These are phyloP conservation scores for Tetramorium simillimum DNA, from an alignment of 1,140 invertebrate genomes.

Conservation along the genomic window DNA sequence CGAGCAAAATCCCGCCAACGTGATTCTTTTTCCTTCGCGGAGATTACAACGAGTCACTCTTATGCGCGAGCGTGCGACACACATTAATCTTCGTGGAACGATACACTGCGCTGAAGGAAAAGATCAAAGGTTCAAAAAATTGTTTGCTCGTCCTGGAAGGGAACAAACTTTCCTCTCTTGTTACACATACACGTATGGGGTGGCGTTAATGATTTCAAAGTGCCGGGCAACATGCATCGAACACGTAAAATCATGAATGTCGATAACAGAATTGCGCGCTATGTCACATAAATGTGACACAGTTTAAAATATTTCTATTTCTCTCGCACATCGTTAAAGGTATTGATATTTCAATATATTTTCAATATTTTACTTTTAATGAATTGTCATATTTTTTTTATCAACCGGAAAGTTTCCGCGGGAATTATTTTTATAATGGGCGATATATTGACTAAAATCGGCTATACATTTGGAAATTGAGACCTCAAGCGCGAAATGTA, in stretches of 20 bases:
- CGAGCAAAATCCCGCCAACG: constrained; percentile 25
- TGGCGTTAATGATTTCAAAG: constrained; percentile 37
- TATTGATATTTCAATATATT: neutral
- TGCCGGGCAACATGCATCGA: constrained; percentile 38
- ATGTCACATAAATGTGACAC: neutral
- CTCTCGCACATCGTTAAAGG: constrained; percentile 17
- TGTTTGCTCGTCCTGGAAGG: constrained; percentile 17
- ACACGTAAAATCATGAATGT: constrained; percentile 56
- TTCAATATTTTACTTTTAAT: neutral
- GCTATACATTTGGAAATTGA: neutral
- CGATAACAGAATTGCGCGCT: neutral
- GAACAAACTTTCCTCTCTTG: constrained; percentile 51
- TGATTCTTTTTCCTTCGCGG: constrained; percentile 42
- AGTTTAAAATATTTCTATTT: constrained; percentile 17
- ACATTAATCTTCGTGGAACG: constrained; percentile 52
- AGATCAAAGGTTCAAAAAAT: constrained; percentile 66
- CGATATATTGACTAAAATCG: neutral
- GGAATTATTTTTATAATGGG: neutral
- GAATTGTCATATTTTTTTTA: neutral
- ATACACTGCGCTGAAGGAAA: constrained; percentile 37
- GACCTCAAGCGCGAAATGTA: neutral
- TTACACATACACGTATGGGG: neutral
- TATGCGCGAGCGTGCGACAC: constrained; percentile 44
- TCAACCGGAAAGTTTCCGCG: neutral
- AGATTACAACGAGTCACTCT: constrained; percentile 53